Evolutionary conservation across 2,113 vertebrate genomes (phyloP), one percentile per base, ranked within the genome.

Genomic region (Callipepla squamata): DNA sequence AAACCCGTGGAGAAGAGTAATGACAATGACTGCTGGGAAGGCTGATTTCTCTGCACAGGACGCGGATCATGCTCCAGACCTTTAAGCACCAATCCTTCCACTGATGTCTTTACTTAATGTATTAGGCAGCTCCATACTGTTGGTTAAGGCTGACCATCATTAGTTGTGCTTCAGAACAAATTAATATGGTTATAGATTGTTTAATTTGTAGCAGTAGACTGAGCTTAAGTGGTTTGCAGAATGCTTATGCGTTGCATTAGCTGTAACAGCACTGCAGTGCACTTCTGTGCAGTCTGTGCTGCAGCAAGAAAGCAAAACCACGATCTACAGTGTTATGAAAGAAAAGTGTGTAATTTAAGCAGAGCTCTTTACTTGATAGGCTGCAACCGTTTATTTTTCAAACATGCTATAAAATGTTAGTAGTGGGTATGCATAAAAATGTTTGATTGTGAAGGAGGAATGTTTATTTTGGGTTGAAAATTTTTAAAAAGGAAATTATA

Each of bases 391-490:
- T 83, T 81, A 48, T 90, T 90, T 87, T 87, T 81, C 80, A 75
- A 90, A 48, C 5, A 3, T 57, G 48, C 73, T 86, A 55, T 88
- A 74, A 68, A 72, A 79, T 42, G 44, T 36, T 79, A 87, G 62
- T 36, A 62, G 66, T n/a, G 62, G 36, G 53, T 92, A 93, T 84
- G 73, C 58, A 18, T 10, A 44, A 61, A 82, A 80, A 40, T 2
- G 3, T 65, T 85, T 61, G 74, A 63, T 78, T 80, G 80, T 58
- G 69, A 79, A 58, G 72, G 36, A 75, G 45, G 74, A 84, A 87
- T 90, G 74, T 73, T 94, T 92, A 30, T 89, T 92, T 94, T 48
- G 74, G 77, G 51, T 32, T 19, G 8, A 53, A 65, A 93, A 81
- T 23, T 62, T 93, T 76, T 59, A 81, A 84, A 72, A 86, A 75